phyloP scores from a whole-genome alignment of 2,113 vertebrate genomes.

The Desmodus rotundus region DNA sequence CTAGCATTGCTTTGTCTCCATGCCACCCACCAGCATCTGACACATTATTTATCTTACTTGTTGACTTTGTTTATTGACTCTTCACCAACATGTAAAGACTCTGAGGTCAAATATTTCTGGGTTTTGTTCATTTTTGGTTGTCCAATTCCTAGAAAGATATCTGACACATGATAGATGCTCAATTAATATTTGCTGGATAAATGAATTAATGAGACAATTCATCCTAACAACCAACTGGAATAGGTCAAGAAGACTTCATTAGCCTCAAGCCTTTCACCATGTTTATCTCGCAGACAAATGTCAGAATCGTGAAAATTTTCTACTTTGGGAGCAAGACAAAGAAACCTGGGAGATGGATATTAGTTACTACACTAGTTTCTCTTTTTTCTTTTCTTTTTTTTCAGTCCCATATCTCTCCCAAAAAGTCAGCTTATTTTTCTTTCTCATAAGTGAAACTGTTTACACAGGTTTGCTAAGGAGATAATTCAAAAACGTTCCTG shows the following conservation, averaged over 20 bases:
- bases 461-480: not conserved
- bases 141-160: not conserved
- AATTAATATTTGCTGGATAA: not conserved
- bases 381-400: not conserved
- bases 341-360: not conserved
- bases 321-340: not conserved
- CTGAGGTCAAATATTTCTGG: not conserved
- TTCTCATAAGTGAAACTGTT: not conserved
- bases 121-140: not conserved
- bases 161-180: not conserved
- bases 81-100: not conserved
- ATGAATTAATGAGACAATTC: not conserved
- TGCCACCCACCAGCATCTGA: not conserved
- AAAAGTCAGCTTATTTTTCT: not conserved
- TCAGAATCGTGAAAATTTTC: not conserved
- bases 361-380: not conserved
- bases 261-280: not conserved
- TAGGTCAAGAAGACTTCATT: not conserved
- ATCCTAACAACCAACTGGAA: not conserved
- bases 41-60: not conserved
- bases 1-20: not conserved
- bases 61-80: not conserved
- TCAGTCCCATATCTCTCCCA: not conserved
- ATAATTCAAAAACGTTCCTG: not conserved
- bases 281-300: not conserved